phyloP scores from a whole-genome alignment of 2,113 vertebrate genomes.

The Tonatia bakeri region DNA sequence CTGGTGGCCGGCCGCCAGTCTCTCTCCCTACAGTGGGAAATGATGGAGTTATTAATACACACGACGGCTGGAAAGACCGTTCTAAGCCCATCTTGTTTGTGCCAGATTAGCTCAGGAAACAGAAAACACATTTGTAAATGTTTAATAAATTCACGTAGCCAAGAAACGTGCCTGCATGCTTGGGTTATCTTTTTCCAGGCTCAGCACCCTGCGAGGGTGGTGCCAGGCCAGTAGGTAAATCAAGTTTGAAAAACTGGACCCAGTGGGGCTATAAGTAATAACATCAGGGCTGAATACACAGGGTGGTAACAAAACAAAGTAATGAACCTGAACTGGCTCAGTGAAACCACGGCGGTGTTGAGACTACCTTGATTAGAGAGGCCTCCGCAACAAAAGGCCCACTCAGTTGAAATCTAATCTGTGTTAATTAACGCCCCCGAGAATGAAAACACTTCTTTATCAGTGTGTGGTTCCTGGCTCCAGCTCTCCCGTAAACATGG shows the following conservation, averaged over 20 bases:
- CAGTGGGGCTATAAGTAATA: not conserved
- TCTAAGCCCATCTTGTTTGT: slow-evolving; percentile 11
- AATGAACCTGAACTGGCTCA: slow-evolving; percentile 55
- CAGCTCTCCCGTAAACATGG: slow-evolving; percentile 29
- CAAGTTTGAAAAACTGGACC: slow-evolving; percentile 33
- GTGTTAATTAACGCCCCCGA: slow-evolving; percentile 54
- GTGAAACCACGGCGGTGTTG: slow-evolving; percentile 10
- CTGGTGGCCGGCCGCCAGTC: not conserved
- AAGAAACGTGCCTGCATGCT: not conserved
- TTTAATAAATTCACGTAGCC: slow-evolving; percentile 51
- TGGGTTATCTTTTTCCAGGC: not conserved
- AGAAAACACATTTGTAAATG: slow-evolving; percentile 51
- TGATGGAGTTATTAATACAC: not conserved
- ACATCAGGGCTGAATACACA: not conserved
- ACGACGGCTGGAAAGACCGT: slow-evolving; percentile 15
- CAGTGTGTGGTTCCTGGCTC: slow-evolving; percentile 11
- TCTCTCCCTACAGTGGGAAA: not conserved
- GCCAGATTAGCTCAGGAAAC: slow-evolving; percentile 38
- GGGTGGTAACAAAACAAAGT: slow-evolving; percentile 49
- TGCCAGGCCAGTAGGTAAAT: not conserved
- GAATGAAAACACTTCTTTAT: slow-evolving; percentile 69
- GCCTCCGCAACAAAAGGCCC: slow-evolving; percentile 54
- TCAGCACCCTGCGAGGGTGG: not conserved
- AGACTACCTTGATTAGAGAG: slow-evolving; percentile 66
- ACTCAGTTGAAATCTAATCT: slow-evolving; percentile 70